Percentiles rank a stretch among this genome's conserved stretches.
Evolutionary conservation across 2,113 vertebrate genomes (phyloP).

Genomic region (Solenodon paradoxus): DNA sequence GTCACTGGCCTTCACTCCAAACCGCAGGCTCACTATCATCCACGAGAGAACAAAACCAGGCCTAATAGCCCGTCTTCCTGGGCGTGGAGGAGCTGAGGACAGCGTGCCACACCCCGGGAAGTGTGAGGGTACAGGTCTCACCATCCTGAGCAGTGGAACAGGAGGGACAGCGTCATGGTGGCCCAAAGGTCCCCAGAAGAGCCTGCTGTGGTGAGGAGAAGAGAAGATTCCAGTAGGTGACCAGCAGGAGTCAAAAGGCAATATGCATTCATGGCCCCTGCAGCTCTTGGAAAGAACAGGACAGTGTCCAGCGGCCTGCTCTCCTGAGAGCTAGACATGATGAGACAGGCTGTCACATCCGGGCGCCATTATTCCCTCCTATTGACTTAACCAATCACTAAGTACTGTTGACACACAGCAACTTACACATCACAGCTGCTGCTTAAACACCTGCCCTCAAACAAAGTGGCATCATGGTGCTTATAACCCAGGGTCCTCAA

Average conservation of each 20-base stretch:
- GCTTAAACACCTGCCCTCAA: not conserved
- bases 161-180: accelerated
- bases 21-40: not conserved
- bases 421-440: not conserved
- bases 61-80: accelerated
- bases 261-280: accelerated
- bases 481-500: not conserved
- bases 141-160: accelerated
- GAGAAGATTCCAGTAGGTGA: not conserved
- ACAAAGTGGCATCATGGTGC: not conserved
- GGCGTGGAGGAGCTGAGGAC: not conserved
- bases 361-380: not conserved
- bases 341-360: accelerated
- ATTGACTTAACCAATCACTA: not conserved
- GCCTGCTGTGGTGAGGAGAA: not conserved
- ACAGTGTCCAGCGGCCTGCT: accelerated
- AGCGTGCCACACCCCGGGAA: accelerated
- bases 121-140: too few relatives aligned
- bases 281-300: not conserved
- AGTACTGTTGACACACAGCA: accelerated
- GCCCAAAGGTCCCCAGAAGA: not conserved
- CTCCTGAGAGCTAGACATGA: too few relatives aligned
- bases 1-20: not conserved
- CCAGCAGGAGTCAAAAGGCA: not conserved
- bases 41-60: not conserved